Evolutionary conservation across 2,888 invertebrate species (phyloP), one percentile per base, ranked within the genome.

Genomic region (Agonopterix subpropinquella): DNA sequence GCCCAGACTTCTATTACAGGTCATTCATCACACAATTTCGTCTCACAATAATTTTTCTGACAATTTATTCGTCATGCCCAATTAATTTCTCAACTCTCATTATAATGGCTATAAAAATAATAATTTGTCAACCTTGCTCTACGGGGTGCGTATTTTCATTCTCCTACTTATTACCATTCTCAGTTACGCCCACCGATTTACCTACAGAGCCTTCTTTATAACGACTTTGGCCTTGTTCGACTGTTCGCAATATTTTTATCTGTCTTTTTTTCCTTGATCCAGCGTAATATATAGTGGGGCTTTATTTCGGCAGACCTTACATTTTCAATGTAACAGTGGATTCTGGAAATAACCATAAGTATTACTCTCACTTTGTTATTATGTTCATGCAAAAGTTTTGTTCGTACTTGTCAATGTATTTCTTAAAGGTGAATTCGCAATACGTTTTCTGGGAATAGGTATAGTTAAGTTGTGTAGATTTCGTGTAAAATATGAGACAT

Each of bases 31-130:
- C 18, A 18, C 18, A 18, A 18, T 18, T 18, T 18, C 18, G 18
- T 4, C 18, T 18, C 18, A 18, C 18, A 18, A 18, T 18, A 28
- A 28, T 28, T 28, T 28, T 28, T 7, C 28, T 28, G 28, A 43
- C 1, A 43, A 57, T 62, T 63, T 56, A 61, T 62, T 55, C 59
- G 63, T 54, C 59, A 64, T 59, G 59, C 66, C 67, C 74, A 73
- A 77, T 77, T 78, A 80, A 73, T 69, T 70, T 66, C 55, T 57
- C 56, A 53, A 68, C 61, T 59, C 51, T 58, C 67, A 64, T 71
- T 73, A 76, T 74, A 65, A 68, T 54, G 59, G 70, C 63, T 65
- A 78, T 82, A 75, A 79, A 77, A 75, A 74, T 75, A 73, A 79
- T 78, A 73, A 78, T 80, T 76, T 71, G 70, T 71, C 63, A 58